Percentiles rank a stretch among this genome's conserved stretches.
phyloP scores from a whole-genome alignment of 2,113 vertebrate species.

The Albula glossodonta region DNA sequence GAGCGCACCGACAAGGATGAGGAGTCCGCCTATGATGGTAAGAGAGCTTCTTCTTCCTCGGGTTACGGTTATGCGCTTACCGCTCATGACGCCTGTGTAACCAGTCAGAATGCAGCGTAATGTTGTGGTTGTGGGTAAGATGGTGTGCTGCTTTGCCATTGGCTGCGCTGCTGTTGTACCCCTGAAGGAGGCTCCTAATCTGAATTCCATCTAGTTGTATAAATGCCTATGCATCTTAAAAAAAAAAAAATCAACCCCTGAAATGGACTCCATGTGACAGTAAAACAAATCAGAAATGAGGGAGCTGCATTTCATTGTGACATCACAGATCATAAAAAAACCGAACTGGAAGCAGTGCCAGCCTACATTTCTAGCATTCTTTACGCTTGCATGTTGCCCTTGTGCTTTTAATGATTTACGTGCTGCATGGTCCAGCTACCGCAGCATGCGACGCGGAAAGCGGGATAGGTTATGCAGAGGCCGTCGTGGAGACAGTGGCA shows the following conservation, averaged over 20 bases:
- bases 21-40: constrained; percentile 81
- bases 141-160: neutral
- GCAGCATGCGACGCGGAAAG: neutral
- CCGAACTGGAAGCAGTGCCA: neutral
- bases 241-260: no score
- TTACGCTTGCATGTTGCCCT: neutral
- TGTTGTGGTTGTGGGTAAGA: neutral
- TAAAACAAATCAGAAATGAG: no score
- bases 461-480: neutral
- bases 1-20: constrained; percentile 89
- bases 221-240: no score
- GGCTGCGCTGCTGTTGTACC: neutral
- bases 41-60: constrained; percentile 38
- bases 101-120: neutral
- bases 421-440: neutral
- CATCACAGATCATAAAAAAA: neutral
- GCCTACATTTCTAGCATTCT: neutral
- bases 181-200: no score
- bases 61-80: neutral
- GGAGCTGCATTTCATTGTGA: neutral
- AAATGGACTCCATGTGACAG: no score
- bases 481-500: neutral
- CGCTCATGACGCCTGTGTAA: neutral
- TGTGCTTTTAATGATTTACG: neutral
- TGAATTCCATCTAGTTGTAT: no score